Percentiles rank a stretch among this genome's conserved stretches.
These are phyloP conservation scores for Oophaga pumilio DNA, from an alignment of 2,113 vertebrate species.

Conservation along the genomic window DNA sequence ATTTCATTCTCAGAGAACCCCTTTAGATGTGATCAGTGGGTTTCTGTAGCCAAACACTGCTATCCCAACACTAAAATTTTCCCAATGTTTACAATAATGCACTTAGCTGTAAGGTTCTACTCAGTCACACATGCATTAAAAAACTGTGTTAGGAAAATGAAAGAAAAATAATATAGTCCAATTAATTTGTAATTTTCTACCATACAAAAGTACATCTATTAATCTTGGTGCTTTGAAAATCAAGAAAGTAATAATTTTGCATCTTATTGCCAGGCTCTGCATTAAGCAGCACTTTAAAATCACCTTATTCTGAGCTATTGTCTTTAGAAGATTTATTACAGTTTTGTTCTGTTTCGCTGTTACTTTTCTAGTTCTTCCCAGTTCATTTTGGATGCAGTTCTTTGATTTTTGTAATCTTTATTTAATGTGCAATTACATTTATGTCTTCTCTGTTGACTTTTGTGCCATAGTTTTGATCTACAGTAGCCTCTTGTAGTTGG, in stretches of 20 bases:
- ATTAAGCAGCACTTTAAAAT: slow-evolving; percentile 6
- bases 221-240: not conserved
- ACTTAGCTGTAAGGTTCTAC: not conserved
- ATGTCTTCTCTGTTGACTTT: slow-evolving; percentile 1
- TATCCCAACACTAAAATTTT: not conserved
- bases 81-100: not conserved
- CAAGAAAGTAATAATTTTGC: not conserved
- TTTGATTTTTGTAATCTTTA: slow-evolving; percentile 11
- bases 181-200: not conserved
- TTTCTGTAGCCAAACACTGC: not conserved
- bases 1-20: too few species aligned
- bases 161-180: not conserved
- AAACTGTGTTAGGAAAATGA: not conserved
- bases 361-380: not conserved
- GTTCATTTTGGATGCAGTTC: not conserved
- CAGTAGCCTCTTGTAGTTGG: not conserved
- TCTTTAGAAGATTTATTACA: slow-evolving; percentile 9
- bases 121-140: not conserved
- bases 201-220: not conserved
- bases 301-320: not conserved
- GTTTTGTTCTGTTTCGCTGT: not conserved
- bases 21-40: not conserved
- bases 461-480: slow-evolving; percentile 2
- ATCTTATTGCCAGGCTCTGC: not conserved
- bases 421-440: slow-evolving; percentile 31